These are phyloP conservation scores for Oxycera nigricornis DNA, from an alignment of 2,888 invertebrate genomes.

Conservation along the genomic window DNA sequence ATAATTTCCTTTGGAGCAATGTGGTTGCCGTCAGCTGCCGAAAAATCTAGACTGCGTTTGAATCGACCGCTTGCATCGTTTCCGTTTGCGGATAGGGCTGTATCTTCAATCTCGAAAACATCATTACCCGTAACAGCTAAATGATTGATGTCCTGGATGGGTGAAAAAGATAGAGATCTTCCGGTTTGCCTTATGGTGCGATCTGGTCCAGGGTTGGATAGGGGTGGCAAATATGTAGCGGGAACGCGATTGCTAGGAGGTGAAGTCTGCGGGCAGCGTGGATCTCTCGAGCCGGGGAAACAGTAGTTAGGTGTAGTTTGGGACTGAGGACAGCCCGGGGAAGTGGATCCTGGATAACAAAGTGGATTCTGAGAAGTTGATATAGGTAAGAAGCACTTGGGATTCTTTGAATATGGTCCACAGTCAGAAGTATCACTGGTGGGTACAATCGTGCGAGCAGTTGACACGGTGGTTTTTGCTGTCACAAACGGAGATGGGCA, in stretches of 20 bases:
- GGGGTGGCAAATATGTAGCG: conserved; percentile 55
- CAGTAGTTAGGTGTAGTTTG: conserved; percentile 51
- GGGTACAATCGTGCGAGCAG: conserved; percentile 40
- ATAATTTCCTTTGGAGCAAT: conserved; percentile 46
- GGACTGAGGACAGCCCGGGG: conserved; percentile 49
- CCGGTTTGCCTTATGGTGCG: conserved; percentile 49
- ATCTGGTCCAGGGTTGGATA: conserved; percentile 53
- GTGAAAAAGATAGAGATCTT: background rate
- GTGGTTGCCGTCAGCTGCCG: background rate
- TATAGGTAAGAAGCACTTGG: conserved; percentile 51
- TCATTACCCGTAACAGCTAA: conserved; percentile 53
- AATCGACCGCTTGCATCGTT: background rate
- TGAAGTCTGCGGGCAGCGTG: conserved; percentile 61
- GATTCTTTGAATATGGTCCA: conserved; percentile 52
- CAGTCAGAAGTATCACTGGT: conserved; percentile 46
- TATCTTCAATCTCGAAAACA: conserved; percentile 47
- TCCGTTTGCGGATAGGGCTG: background rate
- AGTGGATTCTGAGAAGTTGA: conserved; percentile 39
- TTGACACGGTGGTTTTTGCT: background rate
- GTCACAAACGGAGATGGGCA: conserved; percentile 47
- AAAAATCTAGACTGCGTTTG: background rate
- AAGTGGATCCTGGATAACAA: conserved; percentile 50
- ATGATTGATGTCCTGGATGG: conserved; percentile 55
- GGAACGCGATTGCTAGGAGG: conserved; percentile 51
- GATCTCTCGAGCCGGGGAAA: conserved; percentile 56